phyloP scores from a whole-genome alignment of 2,797 vertebrate species.

The Hozukius guyotensis region DNA sequence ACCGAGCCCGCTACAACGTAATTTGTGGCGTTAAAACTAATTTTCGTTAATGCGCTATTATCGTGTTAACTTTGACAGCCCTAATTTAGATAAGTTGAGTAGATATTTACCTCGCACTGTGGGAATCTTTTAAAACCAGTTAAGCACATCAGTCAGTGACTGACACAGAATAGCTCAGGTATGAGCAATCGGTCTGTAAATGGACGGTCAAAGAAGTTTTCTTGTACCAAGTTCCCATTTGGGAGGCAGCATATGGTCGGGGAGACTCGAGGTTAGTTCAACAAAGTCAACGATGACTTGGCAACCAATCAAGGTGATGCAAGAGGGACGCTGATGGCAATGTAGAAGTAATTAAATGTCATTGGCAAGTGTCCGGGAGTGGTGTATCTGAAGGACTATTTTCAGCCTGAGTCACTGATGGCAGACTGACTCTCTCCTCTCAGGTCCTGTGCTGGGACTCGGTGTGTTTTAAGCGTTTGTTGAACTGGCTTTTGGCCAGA shows the following conservation, averaged over 20 bases:
- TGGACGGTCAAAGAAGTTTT: conserved; percentile 41
- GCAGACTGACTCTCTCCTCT: conserved; percentile 42
- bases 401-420: conserved; percentile 49
- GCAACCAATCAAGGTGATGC: conserved; percentile 69
- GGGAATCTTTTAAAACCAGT: neutral
- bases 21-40: no score
- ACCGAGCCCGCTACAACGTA: no score
- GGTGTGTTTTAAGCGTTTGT: conserved; percentile 43
- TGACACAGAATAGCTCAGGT: conserved; percentile 11
- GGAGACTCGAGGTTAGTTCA: conserved; percentile 67
- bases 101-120: neutral
- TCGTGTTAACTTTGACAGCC: no score
- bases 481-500: conserved; percentile 51
- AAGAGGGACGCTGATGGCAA: conserved; percentile 53
- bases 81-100: neutral
- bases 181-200: conserved; percentile 34
- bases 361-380: conserved; percentile 55
- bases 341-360: conserved; percentile 73
- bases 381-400: conserved; percentile 61
- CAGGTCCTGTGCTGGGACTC: conserved; percentile 43
- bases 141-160: neutral
- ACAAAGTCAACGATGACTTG: conserved; percentile 72
- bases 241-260: conserved; percentile 67
- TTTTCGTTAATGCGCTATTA: rapidly evolving
- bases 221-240: conserved; percentile 49